Evolutionary conservation across 2,797 vertebrate genomes (phyloP), one percentile per base, ranked within the genome.

Genomic region (Menidia menidia): DNA sequence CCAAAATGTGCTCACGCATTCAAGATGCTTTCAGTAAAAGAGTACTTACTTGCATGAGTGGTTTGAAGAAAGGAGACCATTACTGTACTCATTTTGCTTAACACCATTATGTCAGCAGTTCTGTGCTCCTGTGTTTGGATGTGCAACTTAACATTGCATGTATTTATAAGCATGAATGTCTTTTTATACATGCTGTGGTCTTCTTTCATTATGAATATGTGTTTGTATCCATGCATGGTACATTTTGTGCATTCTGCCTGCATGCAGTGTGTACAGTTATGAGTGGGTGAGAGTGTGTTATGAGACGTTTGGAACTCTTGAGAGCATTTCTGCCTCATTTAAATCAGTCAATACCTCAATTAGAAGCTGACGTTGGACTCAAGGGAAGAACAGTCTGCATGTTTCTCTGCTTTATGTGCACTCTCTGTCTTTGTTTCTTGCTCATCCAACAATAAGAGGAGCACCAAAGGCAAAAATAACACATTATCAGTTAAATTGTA

Each of bases 241-340:
- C 10, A 62, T 54, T 58, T 15, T 58, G 31, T 67, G 56, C 41
- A 68, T 66, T 68, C 57, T 60, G 52, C 45, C 45, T 42, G 31
- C 16, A 61, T 58, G 53, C 35, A 35, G 18, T 0, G 15, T 42
- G 73, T 79, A 73, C 2, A 4, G 19, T 52, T 63, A 39, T 78
- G 63, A 43, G 19, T 39, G 56, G 52, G 41, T 31, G 10, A 52
- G 59, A 61, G 64, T 64, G 56, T 67, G 68, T 74, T 71, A 50
- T 43, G 47, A 83, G 77, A 72, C 7, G 51, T 53, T 80, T 65
- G 10, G 51, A 84, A 86, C 71, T 81, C 87, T 85, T 79, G 77
- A 77, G 77, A 68, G 76, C 81, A 85, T 94, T 94, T 95, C 92
- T 93, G 92, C 92, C 92, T 95, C 93, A 92, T 94, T 94, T 94